Evolutionary conservation across 2,797 vertebrate species (phyloP), one percentile per base, ranked within the genome.

Genomic region (Atherinosoma microstoma): DNA sequence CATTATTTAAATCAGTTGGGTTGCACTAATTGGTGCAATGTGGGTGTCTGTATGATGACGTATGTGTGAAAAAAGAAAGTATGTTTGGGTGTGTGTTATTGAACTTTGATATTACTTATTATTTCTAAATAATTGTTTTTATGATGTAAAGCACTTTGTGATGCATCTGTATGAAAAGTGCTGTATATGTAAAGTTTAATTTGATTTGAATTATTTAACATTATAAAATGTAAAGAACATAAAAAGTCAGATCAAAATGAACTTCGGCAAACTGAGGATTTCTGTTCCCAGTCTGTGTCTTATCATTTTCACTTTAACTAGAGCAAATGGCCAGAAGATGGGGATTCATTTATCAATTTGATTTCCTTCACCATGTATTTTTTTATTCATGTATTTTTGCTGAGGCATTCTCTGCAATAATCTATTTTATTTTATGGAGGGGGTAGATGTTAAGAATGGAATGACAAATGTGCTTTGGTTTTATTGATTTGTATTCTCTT

Each of bases 321-420:
- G 47, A 58, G 59, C 8, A 70, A 71, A 78, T 67, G 66, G 47
- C 67, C 57, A 34, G 54, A 42, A 70, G 63, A 78, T 58, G 53
- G 59, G 13, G 61, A 83, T 59, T 73, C 88, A 80, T 79, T 77
- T 70, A 80, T 88, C 84, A 68, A 8, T 75, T 61, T 71, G 76
- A 76, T 83, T 75, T 72, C 60, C 67, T 68, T 49, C 22, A n/a
- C n/a, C n/a, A n/a, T n/a, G n/a, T n/a, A n/a, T n/a, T n/a, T n/a
- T n/a, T n/a, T n/a, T n/a, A n/a, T n/a, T n/a, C n/a, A n/a, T 72
- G 65, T 62, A 6, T 79, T 71, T 78, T 67, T 68, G 75, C 56
- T 18, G 64, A 71, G 59, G 62, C 49, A 13, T 72, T 64, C 58
- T 68, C 72, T 24, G 24, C 58, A 64, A 40, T 80, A 57, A 59